Evolutionary conservation across 2,797 vertebrate species (phyloP), one percentile per base, ranked within the genome.

Genomic region (Carapus acus): DNA sequence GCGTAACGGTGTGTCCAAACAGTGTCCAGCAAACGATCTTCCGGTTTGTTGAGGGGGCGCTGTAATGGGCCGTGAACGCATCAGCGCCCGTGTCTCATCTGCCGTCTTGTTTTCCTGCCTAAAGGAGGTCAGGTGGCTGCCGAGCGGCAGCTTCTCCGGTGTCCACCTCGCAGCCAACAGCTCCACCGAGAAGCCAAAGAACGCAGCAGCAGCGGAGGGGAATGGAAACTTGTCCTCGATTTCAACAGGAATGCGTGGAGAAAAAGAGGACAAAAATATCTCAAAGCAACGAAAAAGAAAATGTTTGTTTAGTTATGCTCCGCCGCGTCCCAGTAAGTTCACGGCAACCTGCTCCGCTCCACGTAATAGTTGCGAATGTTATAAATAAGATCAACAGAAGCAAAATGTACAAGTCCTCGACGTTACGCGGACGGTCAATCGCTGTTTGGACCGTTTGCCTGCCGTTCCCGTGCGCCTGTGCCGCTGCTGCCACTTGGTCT

Each of bases 71-170:
- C 66, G 24, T 60, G 60, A 37, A 43, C 54, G 45, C 62, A 57
- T n/a, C 43, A 38, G 27, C 43, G 68, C 55, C 24, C 24, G 24
- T 5, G 44, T 61, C 73, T 73, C 77, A 71, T 73, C 52, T 74
- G 63, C 62, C 54, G 63, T 77, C 65, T 77, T 65, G 44, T 77
- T 65, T 72, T 73, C 73, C 65, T 49, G 49, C 46, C 13, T 43
- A 54, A 56, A 66, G 58, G 62, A 73, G 81, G 73, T 86, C 86
- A 84, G 81, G 79, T 82, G 74, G 76, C 75, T 38, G 39, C 69
- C 42, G 68, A 44, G 61, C 61, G 36, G 39, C 69, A 58, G 71
- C 75, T 65, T 82, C 84, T 87, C 83, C 65, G 62, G 65, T 87
- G 73, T 82, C 82, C 71, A 55, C 62, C 31, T 62, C 58, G 6